Evolutionary conservation across 2,113 vertebrate species (phyloP), one percentile per base, ranked within the genome.

Genomic region (Xenus cinereus): DNA sequence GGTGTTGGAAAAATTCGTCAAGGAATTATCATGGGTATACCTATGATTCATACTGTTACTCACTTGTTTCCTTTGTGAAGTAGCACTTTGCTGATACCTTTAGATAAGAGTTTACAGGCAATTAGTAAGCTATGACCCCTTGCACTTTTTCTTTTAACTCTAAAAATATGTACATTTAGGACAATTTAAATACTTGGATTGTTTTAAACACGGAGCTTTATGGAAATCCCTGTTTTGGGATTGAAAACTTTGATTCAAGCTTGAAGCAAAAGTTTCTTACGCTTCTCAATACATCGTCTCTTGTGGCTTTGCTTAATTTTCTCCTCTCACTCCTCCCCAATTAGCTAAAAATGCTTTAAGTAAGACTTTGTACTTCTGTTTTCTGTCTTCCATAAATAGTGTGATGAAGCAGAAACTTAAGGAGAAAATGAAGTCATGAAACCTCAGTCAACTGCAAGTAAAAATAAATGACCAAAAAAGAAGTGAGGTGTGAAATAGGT

Each of bases 401-500:
- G 37, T 68, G 80, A 75, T 91, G 57, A 60, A 89, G 57, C 73
- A 94, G 37, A 90, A 95, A 87, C 35, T 56, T 27, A 6, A 5
- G 19, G 56, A 87, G 56, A 87, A 93, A 84, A 94, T 69, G 27
- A 76, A 89, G 30, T 63, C 28, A 32, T 79, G 91, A 89, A 95
- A 83, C 39, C 57, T 80, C 74, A 87, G 53, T 39, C 24, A 67
- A 59, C 46, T 41, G 71, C 57, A 72, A 87, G 43, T 72, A 69
- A 87, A 95, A 95, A 24, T 90, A 93, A 95, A 94, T 64, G 72
- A 86, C 59, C 33, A 37, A 80, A 84, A 64, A n/a, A 51, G 76
- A 84, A 85, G 84, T 3, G 80, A 93, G 57, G 71, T 96, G 77
- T 48, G 43, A 89, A 91, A 74, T 94, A 94, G 93, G 91, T 96